Conservation (phyloP, 2,113 vertebrate species). For the Prionailurus bengalensis region DNA sequence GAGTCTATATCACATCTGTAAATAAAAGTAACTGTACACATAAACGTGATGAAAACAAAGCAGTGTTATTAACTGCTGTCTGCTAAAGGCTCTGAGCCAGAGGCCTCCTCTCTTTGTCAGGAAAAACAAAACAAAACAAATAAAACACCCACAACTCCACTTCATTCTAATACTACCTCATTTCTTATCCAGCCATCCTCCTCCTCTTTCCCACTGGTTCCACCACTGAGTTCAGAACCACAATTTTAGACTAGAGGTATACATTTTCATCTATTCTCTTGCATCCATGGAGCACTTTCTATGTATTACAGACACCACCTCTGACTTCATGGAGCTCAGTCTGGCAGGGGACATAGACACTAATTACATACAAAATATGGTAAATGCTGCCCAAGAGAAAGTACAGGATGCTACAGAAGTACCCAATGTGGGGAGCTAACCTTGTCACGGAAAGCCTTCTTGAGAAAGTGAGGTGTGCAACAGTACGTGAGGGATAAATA, state of each 20-base stretch:
- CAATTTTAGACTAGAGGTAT: background rate
- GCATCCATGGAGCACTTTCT: background rate
- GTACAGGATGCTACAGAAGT: background rate
- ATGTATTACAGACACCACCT: background rate
- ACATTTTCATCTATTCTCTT: background rate
- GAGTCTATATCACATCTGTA: background rate
- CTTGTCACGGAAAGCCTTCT: background rate
- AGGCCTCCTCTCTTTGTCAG: background rate
- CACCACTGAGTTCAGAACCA: background rate
- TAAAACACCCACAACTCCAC: background rate
- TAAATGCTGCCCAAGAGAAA: background rate
- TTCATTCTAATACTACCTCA: background rate
- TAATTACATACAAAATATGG: background rate
- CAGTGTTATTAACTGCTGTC: background rate
- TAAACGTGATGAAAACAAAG: background rate
- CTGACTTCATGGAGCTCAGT: background rate
- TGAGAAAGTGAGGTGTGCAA: background rate
- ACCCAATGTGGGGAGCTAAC: background rate
- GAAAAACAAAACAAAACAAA: slow-evolving; percentile 26
- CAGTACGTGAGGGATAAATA: background rate
- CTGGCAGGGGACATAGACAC: background rate
- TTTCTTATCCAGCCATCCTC: background rate
- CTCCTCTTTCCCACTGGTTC: background rate
- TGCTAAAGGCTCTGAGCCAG: background rate
- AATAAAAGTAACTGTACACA: background rate